phyloP scores from a whole-genome alignment of 2,888 invertebrate genomes.

The Eilema griseolum region DNA sequence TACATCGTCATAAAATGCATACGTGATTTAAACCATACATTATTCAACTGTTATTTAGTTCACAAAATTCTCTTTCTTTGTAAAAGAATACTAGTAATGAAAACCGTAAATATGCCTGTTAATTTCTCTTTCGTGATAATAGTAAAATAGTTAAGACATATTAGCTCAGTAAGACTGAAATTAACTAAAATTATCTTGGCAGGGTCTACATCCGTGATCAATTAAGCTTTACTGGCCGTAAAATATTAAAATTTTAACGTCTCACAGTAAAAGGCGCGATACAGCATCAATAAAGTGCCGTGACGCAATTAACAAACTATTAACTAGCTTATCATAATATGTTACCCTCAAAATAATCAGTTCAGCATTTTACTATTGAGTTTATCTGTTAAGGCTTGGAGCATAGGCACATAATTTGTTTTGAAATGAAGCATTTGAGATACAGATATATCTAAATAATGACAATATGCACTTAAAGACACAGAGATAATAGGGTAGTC shows the following conservation, averaged over 20 bases:
- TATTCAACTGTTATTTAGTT: no score
- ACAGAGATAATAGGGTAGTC: background rate
- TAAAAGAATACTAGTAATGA: no score
- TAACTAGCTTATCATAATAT: conserved; percentile 3
- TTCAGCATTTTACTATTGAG: background rate
- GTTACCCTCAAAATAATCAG: conserved; percentile 8
- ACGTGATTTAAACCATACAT: no score
- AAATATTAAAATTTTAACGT: background rate
- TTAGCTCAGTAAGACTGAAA: no score
- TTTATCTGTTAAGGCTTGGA: background rate
- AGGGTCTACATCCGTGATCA: background rate
- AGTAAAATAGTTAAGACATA: no score
- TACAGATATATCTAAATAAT: conserved; percentile 4
- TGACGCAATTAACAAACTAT: background rate
- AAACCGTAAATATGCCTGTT: no score
- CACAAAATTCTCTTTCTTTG: no score
- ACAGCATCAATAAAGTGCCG: background rate
- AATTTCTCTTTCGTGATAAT: no score
- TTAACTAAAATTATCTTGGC: background rate
- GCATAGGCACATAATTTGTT: conserved; percentile 4
- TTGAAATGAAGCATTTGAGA: conserved; percentile 2
- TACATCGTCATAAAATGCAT: no score
- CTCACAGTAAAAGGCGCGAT: background rate
- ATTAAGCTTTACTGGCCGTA: background rate
- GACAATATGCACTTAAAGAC: background rate